These are phyloP conservation scores for Hemibagrus wyckioides DNA, from an alignment of 2,113 vertebrate genomes.

Conservation along the genomic window DNA sequence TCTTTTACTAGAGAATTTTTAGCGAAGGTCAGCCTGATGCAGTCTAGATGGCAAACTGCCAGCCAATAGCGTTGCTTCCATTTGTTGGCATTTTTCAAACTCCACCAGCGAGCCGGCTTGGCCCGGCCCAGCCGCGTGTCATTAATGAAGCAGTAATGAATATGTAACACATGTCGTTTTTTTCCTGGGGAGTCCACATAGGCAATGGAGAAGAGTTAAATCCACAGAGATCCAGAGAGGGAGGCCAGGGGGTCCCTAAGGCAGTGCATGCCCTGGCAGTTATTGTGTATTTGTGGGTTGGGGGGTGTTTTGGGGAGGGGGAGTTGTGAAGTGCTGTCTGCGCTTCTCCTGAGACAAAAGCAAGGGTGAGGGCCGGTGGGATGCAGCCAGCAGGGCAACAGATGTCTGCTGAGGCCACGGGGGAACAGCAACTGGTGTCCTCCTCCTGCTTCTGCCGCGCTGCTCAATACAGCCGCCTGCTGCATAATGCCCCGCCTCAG, in stretches of 20 bases:
- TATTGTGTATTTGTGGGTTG: constrained; percentile 69
- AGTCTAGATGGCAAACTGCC: constrained; percentile 60
- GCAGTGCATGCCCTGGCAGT: constrained; percentile 68
- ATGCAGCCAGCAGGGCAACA: constrained; percentile 84
- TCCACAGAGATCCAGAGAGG: not conserved
- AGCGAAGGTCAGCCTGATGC: not conserved
- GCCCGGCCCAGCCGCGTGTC: constrained; percentile 21
- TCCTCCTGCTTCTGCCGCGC: constrained; percentile 80
- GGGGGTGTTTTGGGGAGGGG: constrained; percentile 58
- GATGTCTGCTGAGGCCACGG: constrained; percentile 91
- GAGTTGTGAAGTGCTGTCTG: constrained; percentile 73
- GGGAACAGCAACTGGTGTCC: constrained; percentile 90
- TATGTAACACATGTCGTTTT: constrained; percentile 82
- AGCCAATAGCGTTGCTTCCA: not conserved
- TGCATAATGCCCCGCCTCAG: constrained; percentile 80
- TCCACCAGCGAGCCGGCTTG: constrained; percentile 9
- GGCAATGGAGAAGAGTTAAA: constrained; percentile 18
- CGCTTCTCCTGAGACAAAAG: constrained; percentile 58
- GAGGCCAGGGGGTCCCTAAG: not conserved
- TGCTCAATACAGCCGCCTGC: constrained; percentile 77
- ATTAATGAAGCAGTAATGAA: constrained; percentile 81
- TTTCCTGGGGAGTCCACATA: constrained; percentile 48
- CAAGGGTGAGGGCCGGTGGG: constrained; percentile 36
- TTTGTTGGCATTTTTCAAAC: constrained; percentile 66
- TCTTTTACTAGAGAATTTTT: not conserved